Percentiles rank a stretch among this genome's conserved stretches.
phyloP scores from a whole-genome alignment of 2,797 vertebrate genomes.

The Lepidocolaptes lacrymiger region DNA sequence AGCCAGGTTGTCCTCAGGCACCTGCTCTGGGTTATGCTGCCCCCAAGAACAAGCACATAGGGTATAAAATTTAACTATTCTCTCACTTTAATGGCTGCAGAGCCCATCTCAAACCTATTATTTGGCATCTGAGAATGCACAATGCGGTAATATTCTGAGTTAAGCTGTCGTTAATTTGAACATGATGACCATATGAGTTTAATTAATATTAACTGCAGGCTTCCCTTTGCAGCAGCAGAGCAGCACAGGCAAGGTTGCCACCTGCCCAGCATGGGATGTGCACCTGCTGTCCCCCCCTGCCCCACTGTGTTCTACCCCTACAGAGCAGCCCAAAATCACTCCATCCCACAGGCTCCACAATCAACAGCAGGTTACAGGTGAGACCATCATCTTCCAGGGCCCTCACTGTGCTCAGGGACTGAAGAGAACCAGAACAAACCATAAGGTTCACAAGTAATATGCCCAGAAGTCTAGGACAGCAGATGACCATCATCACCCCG shows the following conservation, averaged over 20 bases:
- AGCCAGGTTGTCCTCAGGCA: neutral
- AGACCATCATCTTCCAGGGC: neutral
- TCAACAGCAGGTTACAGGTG: neutral
- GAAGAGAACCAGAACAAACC: neutral
- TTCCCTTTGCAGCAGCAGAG: neutral
- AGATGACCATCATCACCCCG: accelerated
- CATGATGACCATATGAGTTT: neutral
- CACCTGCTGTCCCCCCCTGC: neutral
- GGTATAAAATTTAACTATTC: neutral
- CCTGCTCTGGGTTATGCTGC: neutral
- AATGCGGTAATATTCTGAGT: neutral
- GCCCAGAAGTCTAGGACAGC: neutral
- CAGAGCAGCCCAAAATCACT: accelerated
- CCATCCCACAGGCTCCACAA: neutral
- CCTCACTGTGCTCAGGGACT: accelerated
- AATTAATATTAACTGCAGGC: neutral
- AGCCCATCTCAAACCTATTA: neutral
- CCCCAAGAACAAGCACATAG: neutral
- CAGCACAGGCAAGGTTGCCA: neutral
- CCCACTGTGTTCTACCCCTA: neutral
- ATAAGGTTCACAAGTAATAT: neutral
- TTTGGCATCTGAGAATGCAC: neutral
- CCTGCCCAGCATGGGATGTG: accelerated
- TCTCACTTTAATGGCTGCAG: neutral
- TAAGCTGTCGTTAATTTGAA: neutral